Evolutionary conservation across 2,888 invertebrate species (phyloP).

Genomic region (Eupithecia centaureata): DNA sequence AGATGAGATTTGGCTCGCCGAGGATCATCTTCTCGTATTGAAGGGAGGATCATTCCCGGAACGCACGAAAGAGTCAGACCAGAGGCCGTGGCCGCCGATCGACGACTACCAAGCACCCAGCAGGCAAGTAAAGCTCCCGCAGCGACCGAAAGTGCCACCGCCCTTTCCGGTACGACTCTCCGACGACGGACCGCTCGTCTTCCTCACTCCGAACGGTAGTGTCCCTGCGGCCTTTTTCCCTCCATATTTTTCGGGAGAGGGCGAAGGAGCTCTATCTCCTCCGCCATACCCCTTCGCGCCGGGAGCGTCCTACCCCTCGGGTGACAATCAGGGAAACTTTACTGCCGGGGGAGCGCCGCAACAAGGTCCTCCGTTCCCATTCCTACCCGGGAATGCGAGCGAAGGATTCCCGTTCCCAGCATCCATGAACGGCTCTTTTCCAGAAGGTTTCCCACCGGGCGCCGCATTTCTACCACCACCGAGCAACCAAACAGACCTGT

Average conservation of each 20-base stretch:
- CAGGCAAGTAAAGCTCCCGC: slow-evolving; percentile 93
- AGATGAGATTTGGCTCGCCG: slow-evolving; percentile 95
- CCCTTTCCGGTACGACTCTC: slow-evolving; percentile 96
- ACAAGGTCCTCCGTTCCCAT: slow-evolving; percentile 86
- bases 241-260: slow-evolving; percentile 86
- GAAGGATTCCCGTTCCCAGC: slow-evolving; percentile 83
- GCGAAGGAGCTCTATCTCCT: slow-evolving; percentile 81
- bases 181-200: slow-evolving; percentile 93
- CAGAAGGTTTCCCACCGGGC: slow-evolving; percentile 83
- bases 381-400: slow-evolving; percentile 85
- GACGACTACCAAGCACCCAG: slow-evolving; percentile 93
- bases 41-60: slow-evolving; percentile 90
- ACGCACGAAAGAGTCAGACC: slow-evolving; percentile 73
- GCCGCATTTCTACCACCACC: slow-evolving; percentile 87
- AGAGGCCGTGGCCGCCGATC: slow-evolving; percentile 89
- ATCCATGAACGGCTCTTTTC: slow-evolving; percentile 84
- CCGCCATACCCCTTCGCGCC: slow-evolving; percentile 85
- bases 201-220: slow-evolving; percentile 92
- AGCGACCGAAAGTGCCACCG: slow-evolving; percentile 93
- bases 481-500: slow-evolving; percentile 89
- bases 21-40: slow-evolving; percentile 92
- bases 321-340: slow-evolving; percentile 87
- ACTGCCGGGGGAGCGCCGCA: slow-evolving; percentile 86
- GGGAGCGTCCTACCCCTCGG: slow-evolving; percentile 80
- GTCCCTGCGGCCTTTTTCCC: slow-evolving; percentile 88